phyloP scores from a whole-genome alignment of 2,797 vertebrate genomes.

The Sebastes alutus region DNA sequence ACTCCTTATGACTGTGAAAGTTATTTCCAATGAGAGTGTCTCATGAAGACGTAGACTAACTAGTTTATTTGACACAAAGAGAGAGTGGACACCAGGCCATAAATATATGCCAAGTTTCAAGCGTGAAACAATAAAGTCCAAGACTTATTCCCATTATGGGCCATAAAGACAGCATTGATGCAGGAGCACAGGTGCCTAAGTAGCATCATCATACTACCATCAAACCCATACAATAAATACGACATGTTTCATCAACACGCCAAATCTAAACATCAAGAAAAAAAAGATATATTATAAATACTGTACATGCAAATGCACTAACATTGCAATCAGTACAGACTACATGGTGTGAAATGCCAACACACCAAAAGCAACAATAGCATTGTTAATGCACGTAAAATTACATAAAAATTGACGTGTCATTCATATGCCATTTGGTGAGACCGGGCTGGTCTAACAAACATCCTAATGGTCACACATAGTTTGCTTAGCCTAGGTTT shows the following conservation, averaged over 20 bases:
- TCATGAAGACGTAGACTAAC: too few species aligned
- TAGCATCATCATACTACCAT: too few species aligned
- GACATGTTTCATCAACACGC: neutral
- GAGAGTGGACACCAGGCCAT: neutral
- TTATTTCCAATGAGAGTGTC: too few species aligned
- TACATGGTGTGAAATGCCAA: too few species aligned
- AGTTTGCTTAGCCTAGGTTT: neutral
- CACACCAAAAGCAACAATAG: too few species aligned
- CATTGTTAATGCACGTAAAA: fast-evolving
- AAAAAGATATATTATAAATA: neutral
- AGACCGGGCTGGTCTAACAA: too few species aligned
- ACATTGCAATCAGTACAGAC: neutral
- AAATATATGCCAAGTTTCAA: neutral
- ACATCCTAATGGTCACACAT: neutral
- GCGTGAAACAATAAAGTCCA: neutral
- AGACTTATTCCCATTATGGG: neutral
- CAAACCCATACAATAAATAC: neutral
- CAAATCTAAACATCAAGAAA: neutral
- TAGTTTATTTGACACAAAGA: neutral
- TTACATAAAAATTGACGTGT: fast-evolving
- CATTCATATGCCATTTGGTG: too few species aligned
- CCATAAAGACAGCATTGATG: neutral
- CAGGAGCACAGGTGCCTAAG: neutral
- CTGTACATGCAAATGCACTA: fast-evolving
- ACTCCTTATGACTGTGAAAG: neutral